These are phyloP conservation scores for Pseudomyrmex flavicornis DNA, from an alignment of 1,140 invertebrate species.

Conservation along the genomic window DNA sequence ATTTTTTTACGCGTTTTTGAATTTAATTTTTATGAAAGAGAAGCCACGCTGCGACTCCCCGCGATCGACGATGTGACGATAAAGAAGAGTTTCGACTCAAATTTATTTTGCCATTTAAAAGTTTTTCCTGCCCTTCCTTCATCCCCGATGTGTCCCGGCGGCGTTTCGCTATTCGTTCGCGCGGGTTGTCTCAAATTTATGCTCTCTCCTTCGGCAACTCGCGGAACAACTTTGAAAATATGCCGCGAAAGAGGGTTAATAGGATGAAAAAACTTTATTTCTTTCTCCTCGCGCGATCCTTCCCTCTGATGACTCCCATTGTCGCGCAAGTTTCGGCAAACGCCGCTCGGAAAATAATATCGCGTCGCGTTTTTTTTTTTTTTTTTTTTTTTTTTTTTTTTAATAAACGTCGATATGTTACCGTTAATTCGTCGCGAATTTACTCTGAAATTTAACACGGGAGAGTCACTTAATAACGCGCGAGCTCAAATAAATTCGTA, in stretches of 20 bases:
- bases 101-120: slow-evolving; percentile 58
- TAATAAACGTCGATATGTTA: no score
- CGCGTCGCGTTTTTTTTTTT: no score
- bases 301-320: slow-evolving; percentile 32
- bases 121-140: not conserved
- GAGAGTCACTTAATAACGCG: no score
- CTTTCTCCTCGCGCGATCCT: not conserved
- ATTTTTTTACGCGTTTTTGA: no score
- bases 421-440: no score
- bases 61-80: slow-evolving; percentile 47
- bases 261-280: slow-evolving; percentile 37
- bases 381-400: no score
- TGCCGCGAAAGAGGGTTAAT: slow-evolving; percentile 37
- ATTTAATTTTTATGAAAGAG: no score
- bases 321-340: not conserved
- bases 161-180: not conserved
- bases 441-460: no score
- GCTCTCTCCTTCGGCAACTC: slow-evolving; percentile 13
- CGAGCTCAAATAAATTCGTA: no score
- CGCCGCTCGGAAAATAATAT: not conserved
- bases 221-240: slow-evolving; percentile 33
- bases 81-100: slow-evolving; percentile 39
- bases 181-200: not conserved
- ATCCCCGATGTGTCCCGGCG: no score
- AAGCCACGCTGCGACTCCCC: no score